Conservation (phyloP, 2,113 vertebrate genomes). For the Scytalopus superciliaris region DNA sequence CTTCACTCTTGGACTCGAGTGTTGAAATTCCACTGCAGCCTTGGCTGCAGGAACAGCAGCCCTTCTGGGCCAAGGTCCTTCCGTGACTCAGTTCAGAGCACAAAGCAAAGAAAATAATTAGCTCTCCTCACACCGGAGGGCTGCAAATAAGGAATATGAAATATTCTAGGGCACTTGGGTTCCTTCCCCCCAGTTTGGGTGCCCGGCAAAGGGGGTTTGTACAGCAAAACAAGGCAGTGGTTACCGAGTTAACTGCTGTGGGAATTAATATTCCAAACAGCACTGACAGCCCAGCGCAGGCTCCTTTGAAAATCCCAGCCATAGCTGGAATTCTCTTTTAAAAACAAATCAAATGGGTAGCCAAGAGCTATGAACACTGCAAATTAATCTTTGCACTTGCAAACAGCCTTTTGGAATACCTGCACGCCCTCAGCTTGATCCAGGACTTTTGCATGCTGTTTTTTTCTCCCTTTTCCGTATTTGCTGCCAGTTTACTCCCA, state of each 20-base stretch:
- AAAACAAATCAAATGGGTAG: neutral
- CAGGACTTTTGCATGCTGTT: neutral
- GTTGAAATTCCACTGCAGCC: constrained; percentile 37
- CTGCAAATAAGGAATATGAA: neutral
- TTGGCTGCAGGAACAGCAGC: neutral
- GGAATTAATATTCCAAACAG: constrained; percentile 46
- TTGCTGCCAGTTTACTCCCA: neutral
- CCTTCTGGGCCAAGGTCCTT: constrained; percentile 53
- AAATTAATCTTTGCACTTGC: neutral
- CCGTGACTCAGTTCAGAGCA: neutral
- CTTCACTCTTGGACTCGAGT: neutral
- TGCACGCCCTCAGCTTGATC: neutral
- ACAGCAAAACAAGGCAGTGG: neutral
- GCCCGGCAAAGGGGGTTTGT: neutral
- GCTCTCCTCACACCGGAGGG: neutral
- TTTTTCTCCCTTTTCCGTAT: neutral
- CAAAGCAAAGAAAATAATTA: constrained; percentile 1
- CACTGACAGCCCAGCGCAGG: neutral
- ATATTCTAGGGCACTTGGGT: rapidly evolving
- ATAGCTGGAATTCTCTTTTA: neutral
- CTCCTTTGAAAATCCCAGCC: constrained; percentile 3
- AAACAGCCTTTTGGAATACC: neutral
- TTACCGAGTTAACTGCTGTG: neutral
- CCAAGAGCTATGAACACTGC: neutral
- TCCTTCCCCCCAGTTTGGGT: neutral